A percentile compares a stretch with the other conserved stretches of the same genome.
phyloP scores from a whole-genome alignment of 1,140 invertebrate genomes.

The Drosophila rufa region DNA sequence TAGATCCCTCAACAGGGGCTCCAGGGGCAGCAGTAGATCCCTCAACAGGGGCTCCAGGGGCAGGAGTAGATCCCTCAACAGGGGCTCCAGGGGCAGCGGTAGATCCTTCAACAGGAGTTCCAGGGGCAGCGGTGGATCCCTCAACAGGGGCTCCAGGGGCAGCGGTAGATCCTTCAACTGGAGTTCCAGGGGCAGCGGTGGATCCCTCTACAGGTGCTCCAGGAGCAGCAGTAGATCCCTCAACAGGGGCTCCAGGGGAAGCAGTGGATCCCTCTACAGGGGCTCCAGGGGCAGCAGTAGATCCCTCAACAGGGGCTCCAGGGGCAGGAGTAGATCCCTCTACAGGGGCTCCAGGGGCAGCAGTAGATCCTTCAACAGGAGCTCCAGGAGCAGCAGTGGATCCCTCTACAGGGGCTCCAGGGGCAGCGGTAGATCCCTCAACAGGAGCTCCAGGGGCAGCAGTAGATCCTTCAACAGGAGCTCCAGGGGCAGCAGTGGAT shows the following conservation, averaged over 20 bases:
- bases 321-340: background rate
- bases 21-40: conserved; percentile 2
- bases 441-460: conserved; percentile 27
- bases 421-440: conserved; percentile 15
- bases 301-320: background rate
- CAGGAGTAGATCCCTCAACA: too few relatives aligned
- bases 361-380: conserved; percentile 8
- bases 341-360: conserved; percentile 6
- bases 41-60: conserved; percentile 26
- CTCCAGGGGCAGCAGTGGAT: conserved; percentile 17
- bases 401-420: conserved; percentile 5
- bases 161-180: background rate
- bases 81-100: conserved; percentile 8
- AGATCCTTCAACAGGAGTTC: conserved; percentile 8
- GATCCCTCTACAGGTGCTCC: too few relatives aligned
- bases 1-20: too few relatives aligned
- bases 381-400: background rate
- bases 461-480: background rate
- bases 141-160: conserved; percentile 11
- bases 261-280: background rate
- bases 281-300: background rate
- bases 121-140: conserved; percentile 18
- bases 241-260: too few relatives aligned
- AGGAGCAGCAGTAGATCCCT: too few relatives aligned
- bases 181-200: too few relatives aligned